Percentiles rank a stretch among this genome's conserved stretches.
phyloP scores from a whole-genome alignment of 2,113 vertebrate species.

The Eudyptes chrysolophus region DNA sequence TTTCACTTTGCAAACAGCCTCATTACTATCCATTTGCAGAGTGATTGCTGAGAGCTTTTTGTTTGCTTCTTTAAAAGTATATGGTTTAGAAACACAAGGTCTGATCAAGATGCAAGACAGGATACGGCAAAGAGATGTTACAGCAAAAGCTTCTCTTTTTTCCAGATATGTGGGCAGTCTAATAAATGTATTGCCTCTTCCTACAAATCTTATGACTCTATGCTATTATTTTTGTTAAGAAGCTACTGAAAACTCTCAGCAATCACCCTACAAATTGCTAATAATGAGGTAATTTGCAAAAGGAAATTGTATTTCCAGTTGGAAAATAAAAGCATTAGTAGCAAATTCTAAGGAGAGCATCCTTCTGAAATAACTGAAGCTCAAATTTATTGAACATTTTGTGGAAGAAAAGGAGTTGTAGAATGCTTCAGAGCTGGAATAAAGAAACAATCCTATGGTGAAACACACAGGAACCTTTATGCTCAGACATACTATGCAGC shows the following conservation, averaged over 20 bases:
- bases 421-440: background rate
- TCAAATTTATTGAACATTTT: background rate
- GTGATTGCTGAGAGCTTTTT: background rate
- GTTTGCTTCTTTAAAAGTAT: background rate
- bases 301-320: slow-evolving; percentile 8
- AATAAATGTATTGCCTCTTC: slow-evolving; percentile 15
- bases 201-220: background rate
- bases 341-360: background rate
- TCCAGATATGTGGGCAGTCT: background rate
- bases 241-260: slow-evolving; percentile 31
- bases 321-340: slow-evolving; percentile 20
- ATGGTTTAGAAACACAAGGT: background rate
- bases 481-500: background rate
- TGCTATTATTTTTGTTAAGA: slow-evolving; percentile 23
- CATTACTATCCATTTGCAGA: slow-evolving; percentile 16
- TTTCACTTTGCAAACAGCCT: slow-evolving; percentile 10
- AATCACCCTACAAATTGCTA: slow-evolving; percentile 42
- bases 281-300: slow-evolving; percentile 39
- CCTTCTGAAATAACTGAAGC: background rate
- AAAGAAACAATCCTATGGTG: background rate
- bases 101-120: slow-evolving; percentile 7
- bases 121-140: background rate
- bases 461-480: background rate
- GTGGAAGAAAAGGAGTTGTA: background rate
- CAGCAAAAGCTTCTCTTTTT: background rate